phyloP scores from a whole-genome alignment of 2,113 vertebrate genomes.

The Macaca nemestrina region DNA sequence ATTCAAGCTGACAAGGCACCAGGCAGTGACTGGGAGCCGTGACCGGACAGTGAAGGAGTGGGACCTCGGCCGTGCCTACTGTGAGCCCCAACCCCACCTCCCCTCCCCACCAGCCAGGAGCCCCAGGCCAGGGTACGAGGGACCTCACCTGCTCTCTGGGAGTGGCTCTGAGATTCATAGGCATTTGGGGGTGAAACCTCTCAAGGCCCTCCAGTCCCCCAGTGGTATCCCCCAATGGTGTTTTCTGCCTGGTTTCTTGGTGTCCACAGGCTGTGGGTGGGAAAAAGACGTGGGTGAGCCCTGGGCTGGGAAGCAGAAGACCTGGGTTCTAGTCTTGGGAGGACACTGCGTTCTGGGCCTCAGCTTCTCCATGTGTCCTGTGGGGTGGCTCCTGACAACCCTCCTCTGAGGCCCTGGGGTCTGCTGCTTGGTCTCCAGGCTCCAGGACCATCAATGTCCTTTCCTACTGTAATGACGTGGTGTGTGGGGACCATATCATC shows the following conservation, averaged over 20 bases:
- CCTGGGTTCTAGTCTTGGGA: background rate
- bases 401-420: background rate
- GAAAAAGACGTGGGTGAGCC: background rate
- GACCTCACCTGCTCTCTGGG: background rate
- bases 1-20: conserved; percentile 85
- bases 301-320: background rate
- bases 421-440: conserved; percentile 80
- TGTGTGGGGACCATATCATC: conserved; percentile 88
- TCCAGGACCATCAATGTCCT: conserved; percentile 83
- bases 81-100: conserved; percentile 78
- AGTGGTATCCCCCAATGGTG: background rate
- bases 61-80: conserved; percentile 90
- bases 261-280: background rate
- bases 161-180: background rate
- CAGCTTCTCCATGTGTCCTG: background rate
- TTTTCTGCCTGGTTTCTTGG: background rate
- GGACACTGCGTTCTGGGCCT: background rate
- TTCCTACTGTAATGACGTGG: conserved; percentile 92
- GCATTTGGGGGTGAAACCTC: background rate
- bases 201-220: background rate
- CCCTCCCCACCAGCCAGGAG: background rate
- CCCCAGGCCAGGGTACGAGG: background rate
- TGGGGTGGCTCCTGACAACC: background rate
- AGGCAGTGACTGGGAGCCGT: conserved; percentile 91
- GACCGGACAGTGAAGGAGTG: conserved; percentile 91